Evolutionary conservation across 2,888 invertebrate genomes (phyloP), one percentile per base, ranked within the genome.

Genomic region (Actias luna): DNA sequence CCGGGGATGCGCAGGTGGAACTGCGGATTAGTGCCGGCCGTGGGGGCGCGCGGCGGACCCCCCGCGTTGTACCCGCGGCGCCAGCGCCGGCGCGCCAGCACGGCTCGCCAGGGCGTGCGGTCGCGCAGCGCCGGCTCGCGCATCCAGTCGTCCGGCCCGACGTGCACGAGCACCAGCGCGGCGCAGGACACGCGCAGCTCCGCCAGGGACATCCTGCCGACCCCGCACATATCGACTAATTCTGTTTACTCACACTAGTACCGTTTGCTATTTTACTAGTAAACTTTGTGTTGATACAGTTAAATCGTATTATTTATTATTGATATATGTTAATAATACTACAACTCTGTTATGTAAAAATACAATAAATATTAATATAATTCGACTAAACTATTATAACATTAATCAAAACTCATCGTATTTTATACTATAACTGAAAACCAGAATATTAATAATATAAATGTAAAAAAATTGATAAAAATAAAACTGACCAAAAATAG

Each of bases 61-160:
- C 96, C 95, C 29, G 95, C 95, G 85, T 95, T 96, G 86, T 95
- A 95, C 22, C 95, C 94, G 68, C 92, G 84, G 67, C 95, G 86
- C 96, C 96, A 94, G 77, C 95, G 85, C 69, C 95, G 84, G 71
- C 96, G 88, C 64, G 96, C 95, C 74, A 95, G 85, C 77, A 96
- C 95, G 60, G 95, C 95, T 68, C 95, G 89, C 95, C 95, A 95
- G 27, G 95, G 95, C 78, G 94, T 94, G 76, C 94, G 94, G 70
- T 59, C 93, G 79, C 94, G 95, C 70, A 95, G 89, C 39, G 95
- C 94, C 22, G 94, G 93, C 83, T 95, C 95, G 72, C 92, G 84
- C 94, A 95, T 93, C 95, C 96, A 95, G 83, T 95, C 95, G 80
- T 96, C 96, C 16, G 96, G 96, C 12, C 95, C 96, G 69, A 96